These are phyloP conservation scores for Clarias fuscus DNA, from an alignment of 2,797 vertebrate genomes.

Conservation along the genomic window DNA sequence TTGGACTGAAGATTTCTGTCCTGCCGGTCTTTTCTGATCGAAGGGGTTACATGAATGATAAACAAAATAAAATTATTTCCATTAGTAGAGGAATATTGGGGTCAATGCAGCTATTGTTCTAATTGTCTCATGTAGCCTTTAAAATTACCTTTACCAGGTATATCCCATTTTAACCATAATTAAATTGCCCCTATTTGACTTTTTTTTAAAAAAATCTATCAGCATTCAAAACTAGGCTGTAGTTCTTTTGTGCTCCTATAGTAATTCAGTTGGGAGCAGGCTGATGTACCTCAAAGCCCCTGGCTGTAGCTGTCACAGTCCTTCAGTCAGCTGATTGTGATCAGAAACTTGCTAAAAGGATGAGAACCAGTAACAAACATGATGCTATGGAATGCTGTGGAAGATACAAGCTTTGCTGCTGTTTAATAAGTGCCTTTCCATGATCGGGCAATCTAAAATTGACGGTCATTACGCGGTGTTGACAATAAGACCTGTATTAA, in stretches of 20 bases:
- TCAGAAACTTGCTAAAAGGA: conserved; percentile 69
- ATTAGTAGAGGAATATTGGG: too few species aligned
- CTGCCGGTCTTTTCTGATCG: too few species aligned
- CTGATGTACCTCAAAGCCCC: conserved; percentile 70
- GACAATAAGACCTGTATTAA: too few species aligned
- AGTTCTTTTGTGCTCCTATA: neutral
- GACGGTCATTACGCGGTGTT: neutral
- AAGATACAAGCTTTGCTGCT: neutral
- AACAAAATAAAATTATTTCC: too few species aligned
- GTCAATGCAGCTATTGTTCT: too few species aligned
- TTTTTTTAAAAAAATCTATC: neutral
- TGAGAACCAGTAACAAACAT: conserved; percentile 59
- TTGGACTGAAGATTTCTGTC: too few species aligned
- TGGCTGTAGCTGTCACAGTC: conserved; percentile 74
- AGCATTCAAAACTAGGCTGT: neutral
- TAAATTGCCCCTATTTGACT: neutral
- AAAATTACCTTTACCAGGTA: neutral
- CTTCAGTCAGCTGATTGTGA: conserved; percentile 78
- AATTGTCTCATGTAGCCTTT: too few species aligned
- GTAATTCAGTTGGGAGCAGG: neutral
- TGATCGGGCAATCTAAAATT: too few species aligned
- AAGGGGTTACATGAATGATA: too few species aligned
- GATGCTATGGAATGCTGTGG: conserved; percentile 16
- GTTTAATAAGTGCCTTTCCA: neutral
- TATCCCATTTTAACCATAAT: neutral